phyloP scores from a whole-genome alignment of 2,797 vertebrate genomes.

The Smutsia temminckii region DNA sequence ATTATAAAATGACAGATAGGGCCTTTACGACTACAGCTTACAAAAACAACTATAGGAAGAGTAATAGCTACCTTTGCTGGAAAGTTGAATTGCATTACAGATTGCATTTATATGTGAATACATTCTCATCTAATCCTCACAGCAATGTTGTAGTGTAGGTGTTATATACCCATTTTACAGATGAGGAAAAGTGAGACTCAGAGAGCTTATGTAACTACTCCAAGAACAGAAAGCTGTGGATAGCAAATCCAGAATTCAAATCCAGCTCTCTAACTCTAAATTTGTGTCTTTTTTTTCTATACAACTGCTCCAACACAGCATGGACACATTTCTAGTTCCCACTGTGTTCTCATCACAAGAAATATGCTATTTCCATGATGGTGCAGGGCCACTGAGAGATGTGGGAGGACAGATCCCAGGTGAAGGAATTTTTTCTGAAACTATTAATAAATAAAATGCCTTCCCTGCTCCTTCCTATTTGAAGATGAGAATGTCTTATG shows the following conservation, averaged over 20 bases:
- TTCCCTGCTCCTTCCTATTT: not conserved
- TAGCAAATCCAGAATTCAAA: not conserved
- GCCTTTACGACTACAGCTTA: not conserved
- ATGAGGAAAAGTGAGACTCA: slow-evolving; percentile 36
- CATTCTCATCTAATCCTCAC: not conserved
- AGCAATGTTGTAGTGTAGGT: not conserved
- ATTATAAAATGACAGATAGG: not conserved
- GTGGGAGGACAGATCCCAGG: not conserved
- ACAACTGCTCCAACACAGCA: not conserved
- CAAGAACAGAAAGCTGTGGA: slow-evolving; percentile 11
- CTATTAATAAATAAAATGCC: not conserved
- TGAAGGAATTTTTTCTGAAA: slow-evolving; percentile 10
- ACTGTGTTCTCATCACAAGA: slow-evolving; percentile 3
- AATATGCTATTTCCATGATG: not conserved
- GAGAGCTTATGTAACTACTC: not conserved
- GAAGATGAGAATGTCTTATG: not conserved
- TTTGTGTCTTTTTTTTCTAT: not conserved
- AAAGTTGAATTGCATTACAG: not conserved
- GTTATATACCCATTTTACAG: not conserved
- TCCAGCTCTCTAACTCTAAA: not conserved
- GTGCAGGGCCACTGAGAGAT: not conserved
- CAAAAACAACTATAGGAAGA: not conserved
- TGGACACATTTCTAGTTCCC: not conserved
- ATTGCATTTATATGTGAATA: not conserved
- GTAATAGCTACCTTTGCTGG: not conserved